phyloP scores from a whole-genome alignment of 2,797 vertebrate genomes.

The Remorina albescens region DNA sequence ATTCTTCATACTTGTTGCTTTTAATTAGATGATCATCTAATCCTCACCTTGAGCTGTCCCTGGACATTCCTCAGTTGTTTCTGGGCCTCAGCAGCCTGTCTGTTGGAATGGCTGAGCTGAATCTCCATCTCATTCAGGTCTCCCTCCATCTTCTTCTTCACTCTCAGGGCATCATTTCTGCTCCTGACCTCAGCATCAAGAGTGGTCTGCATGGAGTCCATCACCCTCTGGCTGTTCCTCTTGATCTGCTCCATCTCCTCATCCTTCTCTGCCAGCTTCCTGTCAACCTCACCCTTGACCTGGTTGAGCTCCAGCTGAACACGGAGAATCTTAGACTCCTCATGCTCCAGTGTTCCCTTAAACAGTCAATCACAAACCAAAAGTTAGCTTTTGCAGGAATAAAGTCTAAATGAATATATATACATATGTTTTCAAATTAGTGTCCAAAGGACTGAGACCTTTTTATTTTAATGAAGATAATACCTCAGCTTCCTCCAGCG shows the following conservation, averaged over 20 bases:
- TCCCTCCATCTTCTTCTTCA: conserved; percentile 83
- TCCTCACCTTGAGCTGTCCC: conserved; percentile 87
- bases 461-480: too few species aligned
- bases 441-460: too few species aligned
- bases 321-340: conserved; percentile 91
- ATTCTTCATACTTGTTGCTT: not conserved
- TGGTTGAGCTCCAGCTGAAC: conserved; percentile 92
- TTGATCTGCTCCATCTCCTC: conserved; percentile 93
- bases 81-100: too few species aligned
- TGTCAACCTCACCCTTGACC: conserved; percentile 90
- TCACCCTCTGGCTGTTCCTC: conserved; percentile 89
- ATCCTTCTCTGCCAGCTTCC: conserved; percentile 90
- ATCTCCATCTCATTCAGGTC: conserved; percentile 75
- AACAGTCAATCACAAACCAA: too few species aligned
- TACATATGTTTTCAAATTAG: too few species aligned
- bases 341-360: conserved; percentile 92
- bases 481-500: conserved; percentile 93
- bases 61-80: too few species aligned
- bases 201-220: conserved; percentile 88
- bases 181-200: conserved; percentile 89
- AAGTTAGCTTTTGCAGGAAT: too few species aligned
- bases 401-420: too few species aligned
- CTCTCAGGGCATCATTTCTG: conserved; percentile 88
- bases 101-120: too few species aligned
- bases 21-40: not conserved